Base-by-base conservation (phyloP, 2,888 invertebrate species). In the Amorpha juglandis region DNA sequence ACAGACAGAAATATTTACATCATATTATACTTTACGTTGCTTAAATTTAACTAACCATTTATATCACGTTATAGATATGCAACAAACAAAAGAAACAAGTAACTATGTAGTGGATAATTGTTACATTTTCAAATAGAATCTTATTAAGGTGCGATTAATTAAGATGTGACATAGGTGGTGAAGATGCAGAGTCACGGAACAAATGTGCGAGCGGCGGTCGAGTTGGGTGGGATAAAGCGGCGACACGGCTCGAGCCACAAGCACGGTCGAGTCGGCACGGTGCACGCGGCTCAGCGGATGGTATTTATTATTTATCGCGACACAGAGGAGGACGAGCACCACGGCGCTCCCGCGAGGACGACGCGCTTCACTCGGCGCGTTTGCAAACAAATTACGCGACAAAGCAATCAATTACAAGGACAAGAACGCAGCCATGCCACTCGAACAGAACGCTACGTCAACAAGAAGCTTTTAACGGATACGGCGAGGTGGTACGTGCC, bases 371-470 rank as follows among this genome's bases (percentile, higher is more conserved):
- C 80, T 78, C 83, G 84, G 76, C 77, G 79, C 84, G 86, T 83
- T 83, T 82, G 81, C 91, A 92, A 93, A 93, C 92, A 93, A 93
- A 93, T 93, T 93, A 92, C 88, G 88, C 88, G 91, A 92, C 93
- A 92, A 92, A 92, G 92, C 92, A 92, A 93, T 92, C 92, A 93
- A 93, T 92, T 93, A 91, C 85, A 88, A 90, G 89, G 89, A 90
- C 90, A 88, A 87, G 88, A 87, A 83, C 87, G 86, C 84, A 86
- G 88, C 83, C 79, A 84, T 78, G 86, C 84, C 88, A 84, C 91
- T 92, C 82, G 82, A 91, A 89, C 87, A 86, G 90, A 92, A 91
- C 87, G 91, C 84, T 92, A 78, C 88, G 92, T 92, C 92, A 93
- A 93, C 91, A 93, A 90, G 84, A 90, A 91, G 88, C 93, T 93